Evolutionary conservation across 2,797 vertebrate species (phyloP), one percentile per base, ranked within the genome.

Genomic region (Danio choprae): DNA sequence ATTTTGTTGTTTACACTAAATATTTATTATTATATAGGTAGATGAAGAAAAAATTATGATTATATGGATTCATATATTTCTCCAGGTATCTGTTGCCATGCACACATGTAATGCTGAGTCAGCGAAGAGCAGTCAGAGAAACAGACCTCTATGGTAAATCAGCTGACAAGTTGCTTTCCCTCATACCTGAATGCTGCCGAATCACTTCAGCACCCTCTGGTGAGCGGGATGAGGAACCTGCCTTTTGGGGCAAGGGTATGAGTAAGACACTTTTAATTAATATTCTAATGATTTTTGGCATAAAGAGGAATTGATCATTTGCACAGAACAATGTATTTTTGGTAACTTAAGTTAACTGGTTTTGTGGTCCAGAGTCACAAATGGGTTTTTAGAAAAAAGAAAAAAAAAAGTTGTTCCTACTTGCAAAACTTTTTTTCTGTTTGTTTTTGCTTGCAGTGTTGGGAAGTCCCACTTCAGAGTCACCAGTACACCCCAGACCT

Each of bases 91-190:
- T 99, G 83, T 92, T 98, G 87, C 98, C 98, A 20, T 99, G 97
- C 89, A 98, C 96, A 81, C 98, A 98, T 0, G 96, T 99, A 67
- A 99, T 99, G 98, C 90, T 98, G 90, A 99, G 98, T 92, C 98
- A 99, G 93, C 94, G 95, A 48, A 94, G 96, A 1, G 97, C 98
- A 0, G 96, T 99, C 77, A 92, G 93, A 86, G 98, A 99, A 88
- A 90, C 96, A 0, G 98, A 99, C 90, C 89, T 98, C 6, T 98
- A 99, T 0, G 96, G 97, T 38, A 96, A 94, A 89, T 96, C 96
- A 0, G 97, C 98, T 0, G 94, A 96, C 85, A 98, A 97, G 90
- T 98, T 99, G 90, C 94, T 99, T 84, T 98, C 97, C 0, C 94
- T 99, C 69, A 96, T 97, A 90, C 98, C 97, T 0, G 94, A 95